Base-by-base conservation (phyloP, 2,888 invertebrate genomes). In the Ornithoptera priamus region DNA sequence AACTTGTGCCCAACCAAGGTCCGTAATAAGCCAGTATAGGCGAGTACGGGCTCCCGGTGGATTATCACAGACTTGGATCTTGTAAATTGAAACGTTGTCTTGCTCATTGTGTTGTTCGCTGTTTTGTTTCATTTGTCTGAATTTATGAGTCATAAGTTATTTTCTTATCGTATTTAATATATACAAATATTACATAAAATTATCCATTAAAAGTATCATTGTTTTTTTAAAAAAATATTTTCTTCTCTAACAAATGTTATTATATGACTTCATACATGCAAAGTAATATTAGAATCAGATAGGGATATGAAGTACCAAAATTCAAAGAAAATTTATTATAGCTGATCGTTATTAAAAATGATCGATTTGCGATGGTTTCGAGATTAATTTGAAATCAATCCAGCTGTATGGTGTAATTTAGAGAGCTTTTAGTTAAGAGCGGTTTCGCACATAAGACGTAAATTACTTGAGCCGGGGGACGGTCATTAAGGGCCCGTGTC, bases 381-480 rank as follows among this genome's bases (percentile, higher is more conserved):
- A 88, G 88, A 90, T 90, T 90, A 87, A 89, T 90, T 87, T 87
- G 79, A 80, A 90, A 90, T 91, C 89, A 89, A 91, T 91, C 85
- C 84, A 81, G 80, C 76, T 84, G 87, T 87, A 86, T 84, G 81
- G 82, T 89, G 85, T 88, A 89, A 91, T 91, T 91, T 91, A 89
- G 85, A 82, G 81, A 85, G 89, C 89, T 91, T 90, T 91, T 90
- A 90, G 90, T 89, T 87, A 88, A 89, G 85, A 88, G 88, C 87
- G 87, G 88, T 87, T 91, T 89, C 86, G 90, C 91, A 91, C 88
- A 88, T 88, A 86, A 87, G 87, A 90, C 88, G 88, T 92, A 92
- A 92, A 91, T 92, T 91, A 88, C 87, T 84, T 85, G 78, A 77
- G 85, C 82, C 85, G 81, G 84, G 86, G 86, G 87, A 85, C 85